Evolutionary conservation across 2,113 vertebrate species (phyloP).

Genomic region (Xiphophorus maculatus): DNA sequence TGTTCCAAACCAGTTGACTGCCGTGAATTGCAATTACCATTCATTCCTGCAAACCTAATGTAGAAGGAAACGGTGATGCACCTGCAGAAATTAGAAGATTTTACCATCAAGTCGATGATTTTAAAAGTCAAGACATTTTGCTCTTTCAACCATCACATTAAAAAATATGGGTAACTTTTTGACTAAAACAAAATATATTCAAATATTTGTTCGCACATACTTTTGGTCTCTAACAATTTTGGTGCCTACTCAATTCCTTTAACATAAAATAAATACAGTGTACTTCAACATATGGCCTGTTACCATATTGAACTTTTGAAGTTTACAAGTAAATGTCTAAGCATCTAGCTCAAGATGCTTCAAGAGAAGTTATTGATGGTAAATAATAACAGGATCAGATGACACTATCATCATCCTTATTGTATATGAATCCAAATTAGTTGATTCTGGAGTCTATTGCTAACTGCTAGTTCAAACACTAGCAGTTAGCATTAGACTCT

Average conservation of each 20-base stretch:
- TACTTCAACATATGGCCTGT: not conserved
- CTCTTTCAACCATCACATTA: not conserved
- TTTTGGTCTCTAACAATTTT: not conserved
- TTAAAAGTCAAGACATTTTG: constrained; percentile 17
- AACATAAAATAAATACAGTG: not conserved
- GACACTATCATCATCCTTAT: too few relatives aligned
- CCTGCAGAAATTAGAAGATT: constrained; percentile 12
- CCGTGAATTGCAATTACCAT: constrained; percentile 46
- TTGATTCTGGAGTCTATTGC: not conserved
- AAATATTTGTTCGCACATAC: not conserved
- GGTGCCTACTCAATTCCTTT: not conserved
- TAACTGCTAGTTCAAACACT: not conserved
- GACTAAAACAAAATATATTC: not conserved
- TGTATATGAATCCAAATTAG: too few relatives aligned
- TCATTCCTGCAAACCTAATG: constrained; percentile 12
- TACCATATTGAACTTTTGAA: not conserved
- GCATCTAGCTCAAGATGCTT: not conserved
- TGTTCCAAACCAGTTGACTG: constrained; percentile 17
- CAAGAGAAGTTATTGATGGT: too few relatives aligned
- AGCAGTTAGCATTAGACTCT: too few relatives aligned
- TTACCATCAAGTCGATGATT: constrained; percentile 12
- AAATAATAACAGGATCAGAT: too few relatives aligned
- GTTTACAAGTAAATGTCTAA: not conserved
- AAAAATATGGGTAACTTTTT: not conserved
- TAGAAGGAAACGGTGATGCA: constrained; percentile 20